Evolutionary conservation across 2,113 vertebrate species (phyloP).

Genomic region (human (Homo sapiens)): DNA sequence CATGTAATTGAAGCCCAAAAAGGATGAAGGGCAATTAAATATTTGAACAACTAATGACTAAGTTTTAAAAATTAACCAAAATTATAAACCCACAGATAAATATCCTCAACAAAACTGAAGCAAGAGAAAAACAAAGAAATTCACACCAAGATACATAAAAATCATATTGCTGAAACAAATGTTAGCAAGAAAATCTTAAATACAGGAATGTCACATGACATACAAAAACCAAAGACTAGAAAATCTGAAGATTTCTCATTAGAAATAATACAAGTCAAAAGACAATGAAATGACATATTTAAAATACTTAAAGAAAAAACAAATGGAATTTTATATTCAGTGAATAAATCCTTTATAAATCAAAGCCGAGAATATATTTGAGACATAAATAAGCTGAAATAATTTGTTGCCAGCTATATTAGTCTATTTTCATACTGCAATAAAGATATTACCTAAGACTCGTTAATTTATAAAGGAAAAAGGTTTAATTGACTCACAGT

Average conservation of each 20-base stretch:
- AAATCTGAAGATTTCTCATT: neutral
- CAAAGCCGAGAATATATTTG: neutral
- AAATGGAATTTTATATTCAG: neutral
- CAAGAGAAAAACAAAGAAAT: neutral
- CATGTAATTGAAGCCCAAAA: neutral
- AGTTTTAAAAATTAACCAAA: neutral
- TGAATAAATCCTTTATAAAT: neutral
- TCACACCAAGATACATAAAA: neutral
- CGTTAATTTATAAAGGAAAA: too few relatives aligned
- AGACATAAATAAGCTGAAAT: neutral
- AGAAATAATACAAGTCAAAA: neutral
- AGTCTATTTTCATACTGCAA: too few relatives aligned
- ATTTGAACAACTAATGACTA: neutral
- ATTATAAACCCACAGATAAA: neutral
- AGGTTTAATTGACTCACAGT: too few relatives aligned
- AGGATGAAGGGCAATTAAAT: neutral
- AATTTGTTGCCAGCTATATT: neutral
- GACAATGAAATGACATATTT: neutral
- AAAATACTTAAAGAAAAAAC: neutral
- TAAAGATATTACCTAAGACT: too few relatives aligned
- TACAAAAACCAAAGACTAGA: neutral
- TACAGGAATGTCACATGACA: neutral
- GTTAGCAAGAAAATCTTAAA: neutral
- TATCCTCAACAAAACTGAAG: neutral
- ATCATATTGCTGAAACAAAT: neutral